Percentiles rank a stretch among this genome's conserved stretches.
These are phyloP conservation scores for Pararge aegeria DNA, from an alignment of 1,140 invertebrate species.

Conservation along the genomic window DNA sequence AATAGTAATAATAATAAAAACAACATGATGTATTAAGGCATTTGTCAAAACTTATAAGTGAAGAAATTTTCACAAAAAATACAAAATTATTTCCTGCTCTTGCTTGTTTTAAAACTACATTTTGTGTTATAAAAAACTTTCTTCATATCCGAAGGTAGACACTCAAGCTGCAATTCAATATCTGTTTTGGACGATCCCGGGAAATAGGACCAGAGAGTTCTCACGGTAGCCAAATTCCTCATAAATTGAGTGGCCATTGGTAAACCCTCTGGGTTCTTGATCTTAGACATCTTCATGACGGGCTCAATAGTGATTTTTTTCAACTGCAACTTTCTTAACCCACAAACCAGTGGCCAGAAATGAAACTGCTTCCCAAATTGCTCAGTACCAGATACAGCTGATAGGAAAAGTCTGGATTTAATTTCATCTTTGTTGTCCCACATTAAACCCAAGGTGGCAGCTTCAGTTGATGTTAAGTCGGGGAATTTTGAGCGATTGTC, in stretches of 20 bases:
- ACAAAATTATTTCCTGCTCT: too few relatives aligned
- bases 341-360: constrained; percentile 57
- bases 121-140: too few relatives aligned
- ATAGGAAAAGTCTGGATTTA: constrained; percentile 44
- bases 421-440: constrained; percentile 43
- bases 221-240: constrained; percentile 25
- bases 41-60: too few relatives aligned
- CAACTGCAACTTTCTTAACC: constrained; percentile 47
- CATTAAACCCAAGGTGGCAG: constrained; percentile 39
- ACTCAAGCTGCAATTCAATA: too few relatives aligned
- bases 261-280: constrained; percentile 43
- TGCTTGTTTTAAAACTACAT: too few relatives aligned
- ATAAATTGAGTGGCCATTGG: constrained; percentile 40
- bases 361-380: constrained; percentile 51
- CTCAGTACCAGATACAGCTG: constrained; percentile 52
- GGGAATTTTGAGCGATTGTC: constrained; percentile 48
- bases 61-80: too few relatives aligned
- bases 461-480: constrained; percentile 37
- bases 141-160: too few relatives aligned
- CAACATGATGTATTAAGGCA: too few relatives aligned
- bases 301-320: constrained; percentile 48
- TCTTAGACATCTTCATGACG: constrained; percentile 52
- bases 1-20: too few relatives aligned
- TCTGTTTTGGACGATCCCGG: too few relatives aligned
- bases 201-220: constrained; percentile 40